phyloP scores from a whole-genome alignment of 2,797 vertebrate species.

The Valencia hispanica region DNA sequence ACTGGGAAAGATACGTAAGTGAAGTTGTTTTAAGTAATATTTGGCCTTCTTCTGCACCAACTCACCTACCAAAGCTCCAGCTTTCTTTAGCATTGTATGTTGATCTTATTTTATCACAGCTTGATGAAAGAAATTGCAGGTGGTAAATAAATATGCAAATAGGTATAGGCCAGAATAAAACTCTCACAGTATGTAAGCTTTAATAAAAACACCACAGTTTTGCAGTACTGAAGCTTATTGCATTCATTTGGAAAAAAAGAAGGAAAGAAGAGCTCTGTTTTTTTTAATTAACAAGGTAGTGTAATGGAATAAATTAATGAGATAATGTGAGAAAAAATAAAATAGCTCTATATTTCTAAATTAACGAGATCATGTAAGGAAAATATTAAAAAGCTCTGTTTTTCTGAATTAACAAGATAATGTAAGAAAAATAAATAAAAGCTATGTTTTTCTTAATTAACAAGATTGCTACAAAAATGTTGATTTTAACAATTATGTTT shows the following conservation, averaged over 20 bases:
- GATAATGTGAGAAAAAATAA: too few relatives aligned
- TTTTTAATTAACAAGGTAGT: too few relatives aligned
- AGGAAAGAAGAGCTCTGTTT: too few relatives aligned
- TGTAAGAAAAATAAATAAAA: too few relatives aligned
- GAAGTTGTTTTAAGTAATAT: constrained; percentile 18
- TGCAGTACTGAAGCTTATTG: too few relatives aligned
- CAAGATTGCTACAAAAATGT: neutral
- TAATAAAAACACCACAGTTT: neutral
- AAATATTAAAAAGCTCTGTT: too few relatives aligned
- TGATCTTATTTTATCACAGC: neutral
- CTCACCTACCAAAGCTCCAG: neutral
- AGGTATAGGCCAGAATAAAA: neutral
- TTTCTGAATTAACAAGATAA: too few relatives aligned
- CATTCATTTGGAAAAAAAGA: too few relatives aligned
- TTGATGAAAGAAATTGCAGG: neutral
- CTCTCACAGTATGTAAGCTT: neutral
- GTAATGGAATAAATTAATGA: too few relatives aligned
- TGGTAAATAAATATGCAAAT: neutral
- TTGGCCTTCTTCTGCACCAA: constrained; percentile 1
- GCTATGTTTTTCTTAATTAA: too few relatives aligned
- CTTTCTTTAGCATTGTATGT: constrained; percentile 3
- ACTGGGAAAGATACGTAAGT: constrained; percentile 99
- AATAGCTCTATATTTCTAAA: too few relatives aligned
- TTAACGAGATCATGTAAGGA: too few relatives aligned
- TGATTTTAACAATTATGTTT: neutral